These are phyloP conservation scores for Aphidius gifuensis DNA, from an alignment of 1,140 invertebrate genomes.

Conservation along the genomic window DNA sequence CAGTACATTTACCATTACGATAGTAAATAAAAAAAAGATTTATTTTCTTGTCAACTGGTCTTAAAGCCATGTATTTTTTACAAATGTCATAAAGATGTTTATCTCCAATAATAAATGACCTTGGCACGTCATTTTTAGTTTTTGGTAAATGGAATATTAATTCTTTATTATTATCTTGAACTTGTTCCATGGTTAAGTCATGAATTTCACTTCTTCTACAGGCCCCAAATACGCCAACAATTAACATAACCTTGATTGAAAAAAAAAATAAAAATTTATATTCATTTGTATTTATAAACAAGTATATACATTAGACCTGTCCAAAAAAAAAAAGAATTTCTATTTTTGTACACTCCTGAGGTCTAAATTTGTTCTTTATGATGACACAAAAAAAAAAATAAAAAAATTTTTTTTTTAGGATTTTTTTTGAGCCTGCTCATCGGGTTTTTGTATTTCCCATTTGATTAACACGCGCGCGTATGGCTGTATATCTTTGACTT, in stretches of 20 bases:
- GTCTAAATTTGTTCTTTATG: too few species aligned
- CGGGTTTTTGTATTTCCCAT: too few species aligned
- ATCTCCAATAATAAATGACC: conserved; percentile 18
- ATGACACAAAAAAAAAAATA: too few species aligned
- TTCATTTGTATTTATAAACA: neutral
- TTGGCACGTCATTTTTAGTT: conserved; percentile 16
- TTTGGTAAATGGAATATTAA: conserved; percentile 11
- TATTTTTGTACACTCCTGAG: too few species aligned
- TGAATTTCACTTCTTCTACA: conserved; percentile 14
- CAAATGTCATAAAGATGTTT: conserved; percentile 19
- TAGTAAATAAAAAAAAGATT: conserved; percentile 9
- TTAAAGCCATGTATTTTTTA: conserved; percentile 23
- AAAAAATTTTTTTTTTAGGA: too few species aligned
- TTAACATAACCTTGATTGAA: conserved; percentile 21
- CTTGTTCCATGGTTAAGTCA: conserved; percentile 7
- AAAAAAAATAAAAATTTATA: neutral
- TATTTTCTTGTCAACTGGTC: conserved; percentile 18
- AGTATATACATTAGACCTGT: too few species aligned
- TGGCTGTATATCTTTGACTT: too few species aligned
- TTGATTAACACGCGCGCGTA: too few species aligned
- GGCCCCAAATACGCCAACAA: conserved; percentile 15
- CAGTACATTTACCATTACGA: conserved; percentile 2
- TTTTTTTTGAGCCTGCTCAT: too few species aligned
- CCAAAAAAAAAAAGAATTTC: too few species aligned
- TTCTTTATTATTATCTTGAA: neutral